These are phyloP conservation scores for Menidia menidia DNA, from an alignment of 2,797 vertebrate species.

Conservation along the genomic window DNA sequence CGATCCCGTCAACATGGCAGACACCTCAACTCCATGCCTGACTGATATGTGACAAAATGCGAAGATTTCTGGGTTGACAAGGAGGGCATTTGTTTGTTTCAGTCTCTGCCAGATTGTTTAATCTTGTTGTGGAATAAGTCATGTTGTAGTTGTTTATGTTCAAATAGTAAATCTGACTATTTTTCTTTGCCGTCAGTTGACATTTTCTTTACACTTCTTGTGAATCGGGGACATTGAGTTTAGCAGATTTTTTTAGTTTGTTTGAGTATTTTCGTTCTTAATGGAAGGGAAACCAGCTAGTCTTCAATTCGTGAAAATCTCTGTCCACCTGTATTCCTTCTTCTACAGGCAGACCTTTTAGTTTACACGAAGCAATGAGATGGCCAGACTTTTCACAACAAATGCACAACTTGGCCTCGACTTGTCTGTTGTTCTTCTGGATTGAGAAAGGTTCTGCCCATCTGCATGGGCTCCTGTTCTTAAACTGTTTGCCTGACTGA, in stretches of 20 bases:
- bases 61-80: conserved; percentile 1
- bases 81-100: conserved; percentile 14
- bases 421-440: no score
- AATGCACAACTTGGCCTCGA: no score
- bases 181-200: not conserved
- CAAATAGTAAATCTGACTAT: conserved; percentile 2
- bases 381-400: no score
- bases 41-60: conserved; percentile 28
- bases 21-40: conserved; percentile 27
- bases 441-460: no score
- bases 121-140: conserved; percentile 8
- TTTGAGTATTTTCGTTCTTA: no score
- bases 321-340: no score
- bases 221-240: conserved; percentile 1
- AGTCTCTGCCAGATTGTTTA: conserved; percentile 8
- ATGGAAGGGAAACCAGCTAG: no score
- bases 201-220: conserved; percentile 19
- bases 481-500: no score
- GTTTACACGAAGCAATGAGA: no score
- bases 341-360: no score
- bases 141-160: not conserved
- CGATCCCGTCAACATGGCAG: conserved; percentile 23
- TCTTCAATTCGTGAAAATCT: no score
- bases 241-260: not conserved
- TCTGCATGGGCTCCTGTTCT: no score